These are phyloP conservation scores for Formica aserva DNA, from an alignment of 2,888 invertebrate species.

Conservation along the genomic window DNA sequence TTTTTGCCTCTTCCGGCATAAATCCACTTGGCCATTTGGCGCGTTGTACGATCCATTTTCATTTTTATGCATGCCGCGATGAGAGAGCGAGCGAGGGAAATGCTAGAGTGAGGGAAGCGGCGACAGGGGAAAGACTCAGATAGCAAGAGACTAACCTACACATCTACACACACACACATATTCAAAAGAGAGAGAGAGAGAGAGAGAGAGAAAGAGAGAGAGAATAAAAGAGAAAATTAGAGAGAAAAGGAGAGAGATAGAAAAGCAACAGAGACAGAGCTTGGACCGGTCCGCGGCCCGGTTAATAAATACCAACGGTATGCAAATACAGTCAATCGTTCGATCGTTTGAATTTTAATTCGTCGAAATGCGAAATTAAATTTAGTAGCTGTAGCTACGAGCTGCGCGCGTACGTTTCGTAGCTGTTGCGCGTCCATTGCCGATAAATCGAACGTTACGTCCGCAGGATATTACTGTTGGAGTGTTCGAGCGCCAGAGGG, in stretches of 20 bases:
- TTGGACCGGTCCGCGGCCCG: constrained; percentile 46
- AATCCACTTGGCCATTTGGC: constrained; percentile 64
- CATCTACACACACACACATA: neutral
- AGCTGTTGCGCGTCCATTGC: constrained; percentile 40
- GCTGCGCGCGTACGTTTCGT: constrained; percentile 34
- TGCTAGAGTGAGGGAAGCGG: neutral
- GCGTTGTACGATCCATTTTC: constrained; percentile 63
- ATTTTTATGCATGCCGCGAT: constrained; percentile 64
- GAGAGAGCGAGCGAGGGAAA: constrained; percentile 47
- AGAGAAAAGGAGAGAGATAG: neutral
- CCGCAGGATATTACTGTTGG: constrained; percentile 58
- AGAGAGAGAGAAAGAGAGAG: constrained; percentile 9
- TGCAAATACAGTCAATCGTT: constrained; percentile 76
- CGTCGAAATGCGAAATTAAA: constrained; percentile 72
- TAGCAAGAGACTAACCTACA: constrained; percentile 5
- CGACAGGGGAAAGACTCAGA: constrained; percentile 46
- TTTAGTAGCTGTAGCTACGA: constrained; percentile 56
- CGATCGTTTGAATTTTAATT: constrained; percentile 78
- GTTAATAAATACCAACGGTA: constrained; percentile 74
- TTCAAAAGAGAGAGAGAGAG: neutral
- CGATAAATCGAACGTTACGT: constrained; percentile 63
- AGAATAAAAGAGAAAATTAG: neutral
- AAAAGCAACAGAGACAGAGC: neutral
- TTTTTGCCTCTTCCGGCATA: constrained; percentile 60
- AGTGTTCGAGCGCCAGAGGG: constrained; percentile 32